Evolutionary conservation across 2,888 invertebrate genomes (phyloP), one percentile per base, ranked within the genome.

Genomic region (Sylvicola cinctus): DNA sequence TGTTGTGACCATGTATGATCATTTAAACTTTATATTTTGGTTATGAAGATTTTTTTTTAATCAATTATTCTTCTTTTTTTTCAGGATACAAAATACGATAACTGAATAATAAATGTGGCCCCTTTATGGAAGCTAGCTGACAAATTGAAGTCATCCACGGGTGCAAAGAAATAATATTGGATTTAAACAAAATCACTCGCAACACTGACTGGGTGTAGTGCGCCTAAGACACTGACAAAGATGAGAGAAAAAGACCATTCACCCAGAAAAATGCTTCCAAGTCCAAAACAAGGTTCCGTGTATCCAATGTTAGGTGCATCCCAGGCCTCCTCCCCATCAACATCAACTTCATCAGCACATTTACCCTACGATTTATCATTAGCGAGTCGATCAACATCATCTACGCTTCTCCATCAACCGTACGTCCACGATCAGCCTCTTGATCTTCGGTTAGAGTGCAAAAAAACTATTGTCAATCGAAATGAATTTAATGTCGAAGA

Each of bases 241-340:
- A 77, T 78, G 76, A 72, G 85, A 67, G 85, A 85, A 67, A 85
- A 87, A 65, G 83, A 85, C 68, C 78, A 83, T 58, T 80, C 81
- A 55, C 85, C 84, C 57, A 71, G 83, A 62, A 84, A 84, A 67
- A 81, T 83, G 75, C 65, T 75, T 54, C 66, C 51, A 62, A 75
- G 74, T 49, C 76, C 76, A 37, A 76, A 76, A 54, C 76, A 75
- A 54, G 76, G 73, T 41, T 70, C 75, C 44, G 72, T 75, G 41
- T 76, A 75, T 54, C 76, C 76, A 33, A 56, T 73, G 45, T 61
- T 65, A 35, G 62, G 72, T 44, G 51, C 41, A 47, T 49, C 29
- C 27, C 62, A 68, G 43, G 33, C 42, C 10, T 51, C 51, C 45
- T 20, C 20, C 5, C 8, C 20, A 8, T 20, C 20, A 4, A 20